Percentiles rank a stretch among this genome's conserved stretches.
Conservation (phyloP, 2,113 vertebrate species). For the Protomyctophum bolini region DNA sequence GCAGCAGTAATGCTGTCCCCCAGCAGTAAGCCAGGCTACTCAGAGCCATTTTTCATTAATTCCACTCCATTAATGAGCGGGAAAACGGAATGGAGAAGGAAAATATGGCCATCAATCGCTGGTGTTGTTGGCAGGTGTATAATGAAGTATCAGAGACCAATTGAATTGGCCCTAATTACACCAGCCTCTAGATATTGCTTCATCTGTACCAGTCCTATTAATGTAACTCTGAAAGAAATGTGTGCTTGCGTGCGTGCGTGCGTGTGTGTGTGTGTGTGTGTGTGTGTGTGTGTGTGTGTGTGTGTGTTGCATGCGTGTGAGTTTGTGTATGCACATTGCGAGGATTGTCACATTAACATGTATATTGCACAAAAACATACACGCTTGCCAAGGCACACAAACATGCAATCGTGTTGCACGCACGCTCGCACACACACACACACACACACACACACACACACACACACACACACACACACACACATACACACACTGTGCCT, state of each 20-base stretch:
- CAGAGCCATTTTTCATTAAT: conserved; percentile 73
- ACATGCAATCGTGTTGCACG: conserved; percentile 25
- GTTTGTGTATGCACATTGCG: background rate
- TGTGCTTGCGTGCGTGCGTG: background rate
- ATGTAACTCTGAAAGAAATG: conserved; percentile 39
- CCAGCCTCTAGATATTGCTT: conserved; percentile 77
- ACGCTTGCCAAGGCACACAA: conserved; percentile 20
- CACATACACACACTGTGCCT: conserved; percentile 50
- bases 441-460: conserved; percentile 7
- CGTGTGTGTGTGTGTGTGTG: conserved; percentile 21
- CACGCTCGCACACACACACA: conserved; percentile 24
- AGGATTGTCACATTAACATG: conserved; percentile 11
- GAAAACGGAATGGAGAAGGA: conserved; percentile 69
- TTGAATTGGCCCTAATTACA: conserved; percentile 81
- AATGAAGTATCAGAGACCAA: conserved; percentile 80
- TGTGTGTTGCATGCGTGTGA: background rate
- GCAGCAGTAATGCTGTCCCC: conserved; percentile 43
- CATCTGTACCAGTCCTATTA: conserved; percentile 70
- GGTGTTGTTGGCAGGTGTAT: conserved; percentile 79
- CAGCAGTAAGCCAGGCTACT: conserved; percentile 45
- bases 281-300: conserved; percentile 28
- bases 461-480: conserved; percentile 47
- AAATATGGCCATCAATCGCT: conserved; percentile 77
- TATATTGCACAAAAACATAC: conserved; percentile 32
- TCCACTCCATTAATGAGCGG: conserved; percentile 76